Evolutionary conservation across 2,113 vertebrate genomes (phyloP).

Genomic region (Diadophis punctatus): DNA sequence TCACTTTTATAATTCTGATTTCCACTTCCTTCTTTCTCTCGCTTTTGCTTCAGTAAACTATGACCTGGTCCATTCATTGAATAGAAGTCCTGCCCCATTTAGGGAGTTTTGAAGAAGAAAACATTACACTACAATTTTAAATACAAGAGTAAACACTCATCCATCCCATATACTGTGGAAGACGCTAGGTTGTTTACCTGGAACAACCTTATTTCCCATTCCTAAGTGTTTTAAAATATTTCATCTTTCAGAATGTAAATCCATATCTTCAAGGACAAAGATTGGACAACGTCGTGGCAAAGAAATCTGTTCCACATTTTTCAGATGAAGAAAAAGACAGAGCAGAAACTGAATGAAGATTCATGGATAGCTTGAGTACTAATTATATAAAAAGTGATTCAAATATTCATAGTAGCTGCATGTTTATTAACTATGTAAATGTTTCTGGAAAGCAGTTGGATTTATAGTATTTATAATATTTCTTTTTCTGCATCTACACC

Average conservation of each 20-base stretch:
- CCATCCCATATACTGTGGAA: background rate
- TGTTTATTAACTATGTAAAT: slow-evolving; percentile 66
- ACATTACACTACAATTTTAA: background rate
- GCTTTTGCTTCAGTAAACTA: slow-evolving; percentile 1
- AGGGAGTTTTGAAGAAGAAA: background rate
- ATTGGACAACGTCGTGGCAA: slow-evolving; percentile 94
- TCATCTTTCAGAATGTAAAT: slow-evolving; percentile 79
- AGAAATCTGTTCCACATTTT: slow-evolving; percentile 95
- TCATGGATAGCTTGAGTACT: slow-evolving; percentile 30
- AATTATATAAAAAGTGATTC: slow-evolving; percentile 54
- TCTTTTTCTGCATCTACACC: slow-evolving; percentile 18
- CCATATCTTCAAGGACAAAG: slow-evolving; percentile 91
- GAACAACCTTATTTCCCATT: slow-evolving; percentile 4
- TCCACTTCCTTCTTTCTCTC: background rate
- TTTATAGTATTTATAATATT: slow-evolving; percentile 52
- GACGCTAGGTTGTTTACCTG: background rate
- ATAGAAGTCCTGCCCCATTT: background rate
- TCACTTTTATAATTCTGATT: no score
- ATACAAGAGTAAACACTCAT: background rate
- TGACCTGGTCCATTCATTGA: fast-evolving
- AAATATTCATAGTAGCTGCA: slow-evolving; percentile 60
- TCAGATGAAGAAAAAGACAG: slow-evolving; percentile 81
- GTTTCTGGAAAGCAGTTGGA: slow-evolving; percentile 64
- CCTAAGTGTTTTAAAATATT: background rate
- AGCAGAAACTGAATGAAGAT: slow-evolving; percentile 60